Evolutionary conservation across 2,113 vertebrate species (phyloP), one percentile per base, ranked within the genome.

Genomic region (Athene noctua): DNA sequence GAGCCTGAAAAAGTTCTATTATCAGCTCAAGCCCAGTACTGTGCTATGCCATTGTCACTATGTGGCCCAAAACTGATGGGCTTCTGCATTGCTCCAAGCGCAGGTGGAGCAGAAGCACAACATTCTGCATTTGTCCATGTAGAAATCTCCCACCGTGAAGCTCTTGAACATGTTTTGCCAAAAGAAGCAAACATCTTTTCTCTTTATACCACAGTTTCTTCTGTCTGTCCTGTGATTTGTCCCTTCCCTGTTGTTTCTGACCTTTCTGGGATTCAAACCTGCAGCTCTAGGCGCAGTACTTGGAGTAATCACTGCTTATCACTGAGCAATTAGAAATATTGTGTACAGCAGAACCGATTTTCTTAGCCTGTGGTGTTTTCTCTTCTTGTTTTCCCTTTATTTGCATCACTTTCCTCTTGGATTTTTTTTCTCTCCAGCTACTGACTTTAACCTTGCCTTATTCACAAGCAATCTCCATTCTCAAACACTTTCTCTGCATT

Each of bases 131-230:
- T 91, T 86, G 26, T 40, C 78, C 54, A 26, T 36, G 36, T 19
- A 63, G 71, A 86, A 63, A 22, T 65, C 55, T 83, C 25, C 34
- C 18, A 65, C 40, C 16, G 23, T 77, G 62, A 82, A 46, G 67
- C 40, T 57, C 40, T 82, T 42, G 23, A 87, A 59, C 6, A 20
- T 10, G 15, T 74, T 90, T 85, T 90, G 82, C 58, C 94, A 88
- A 86, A 22, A 92, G 63, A 95, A 92, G 79, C 71, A 95, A 94
- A 85, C 40, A 72, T 49, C 9, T 85, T 85, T 72, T 87, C 26
- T 75, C 30, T 92, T 80, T 77, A 47, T 52, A 57, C 11, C 2
- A 4, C 18, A 61, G 54, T 72, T 90, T 30, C 58, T 91, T 82
- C 71, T 75, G 54, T 66, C 58, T 88, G 34, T 44, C 18, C 29